Base-by-base conservation (phyloP, 2,797 vertebrate species). In the Esox masquinongy region DNA sequence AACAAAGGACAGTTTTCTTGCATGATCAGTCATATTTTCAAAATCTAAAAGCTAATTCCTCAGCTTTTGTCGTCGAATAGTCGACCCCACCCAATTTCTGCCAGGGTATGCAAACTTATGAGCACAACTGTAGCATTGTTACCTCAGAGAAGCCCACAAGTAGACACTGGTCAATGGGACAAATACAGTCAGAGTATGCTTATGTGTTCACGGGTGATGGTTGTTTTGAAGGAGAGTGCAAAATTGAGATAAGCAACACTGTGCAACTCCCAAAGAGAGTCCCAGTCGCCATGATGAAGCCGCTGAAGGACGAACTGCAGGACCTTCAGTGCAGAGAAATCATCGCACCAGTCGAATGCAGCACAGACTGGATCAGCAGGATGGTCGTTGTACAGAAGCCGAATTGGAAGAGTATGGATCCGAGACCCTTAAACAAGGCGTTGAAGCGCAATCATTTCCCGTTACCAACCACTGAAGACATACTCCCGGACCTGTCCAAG, bases 391-490 rank as follows among this genome's bases (percentile, higher is more conserved):
- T 59, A n/a, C 43, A 80, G 56, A 77, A 67, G 17, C 61, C 47
- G n/a, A 53, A 56, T 36, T 36, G 64, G 7, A 67, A 63, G 16
- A 6, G 49, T 36, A 75, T 74, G 11, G 61, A 78, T 19, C 72
- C 70, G 16, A 73, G 11, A 53, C 74, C 71, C 22, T 29, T 79
- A 24, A 77, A 77, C 39, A 70, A 66, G 53, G 75, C 72, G 24
- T 34, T 83, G 0, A 84, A 77, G 29, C 4, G 26, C 0, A 74
- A 76, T n/a, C 70, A 83, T 8, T 87, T 79, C 12, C 81, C 79
- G 1, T 22, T 83, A 2, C 78, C 24, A 1, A 78, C 77, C 6
- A 81, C 77, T 5, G 70, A 85, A 2, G 68, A 78, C 16, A 49
- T 83, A 0, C 73, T 84, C 11, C 77, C 69, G 1, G 67, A 70